A percentile compares a stretch with the other conserved stretches of the same genome.
Evolutionary conservation across 2,888 invertebrate genomes (phyloP).

Genomic region (Pheosia gnoma): DNA sequence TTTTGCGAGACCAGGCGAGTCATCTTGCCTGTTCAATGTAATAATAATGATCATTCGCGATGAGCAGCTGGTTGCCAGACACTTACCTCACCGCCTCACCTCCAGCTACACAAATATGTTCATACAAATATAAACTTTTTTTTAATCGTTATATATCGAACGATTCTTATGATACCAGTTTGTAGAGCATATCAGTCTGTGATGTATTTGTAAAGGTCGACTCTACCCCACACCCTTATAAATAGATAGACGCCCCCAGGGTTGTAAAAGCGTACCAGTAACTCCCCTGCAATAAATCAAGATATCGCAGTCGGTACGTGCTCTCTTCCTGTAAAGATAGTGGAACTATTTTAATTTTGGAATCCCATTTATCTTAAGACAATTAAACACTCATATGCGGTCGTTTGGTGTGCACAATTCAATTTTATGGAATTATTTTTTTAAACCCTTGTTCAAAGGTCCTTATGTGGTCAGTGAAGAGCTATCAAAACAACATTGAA

Average conservation of each 20-base stretch:
- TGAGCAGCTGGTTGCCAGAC: too few species aligned
- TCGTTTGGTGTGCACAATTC: background rate
- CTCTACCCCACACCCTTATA: conserved; percentile 51
- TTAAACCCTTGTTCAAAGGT: too few species aligned
- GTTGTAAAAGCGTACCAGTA: conserved; percentile 65
- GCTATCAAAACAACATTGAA: too few species aligned
- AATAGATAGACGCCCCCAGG: conserved; percentile 55
- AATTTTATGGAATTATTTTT: too few species aligned
- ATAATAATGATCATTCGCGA: too few species aligned
- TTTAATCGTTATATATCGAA: conserved; percentile 32
- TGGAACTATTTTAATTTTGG: conserved; percentile 60
- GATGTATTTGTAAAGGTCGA: conserved; percentile 74
- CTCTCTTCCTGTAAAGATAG: conserved; percentile 46
- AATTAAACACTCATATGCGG: background rate
- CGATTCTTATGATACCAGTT: conserved; percentile 61
- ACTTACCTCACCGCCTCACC: too few species aligned
- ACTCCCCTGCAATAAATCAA: conserved; percentile 70
- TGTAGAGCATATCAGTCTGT: conserved; percentile 69
- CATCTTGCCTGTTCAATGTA: too few species aligned
- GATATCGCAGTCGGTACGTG: conserved; percentile 68
- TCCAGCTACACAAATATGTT: background rate
- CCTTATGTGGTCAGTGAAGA: too few species aligned
- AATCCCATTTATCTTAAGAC: conserved; percentile 11
- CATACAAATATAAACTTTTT: background rate
- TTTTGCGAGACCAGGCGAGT: too few species aligned